Evolutionary conservation across 2,888 invertebrate genomes (phyloP), one percentile per base, ranked within the genome.

Genomic region (Stenichneumon culpator): DNA sequence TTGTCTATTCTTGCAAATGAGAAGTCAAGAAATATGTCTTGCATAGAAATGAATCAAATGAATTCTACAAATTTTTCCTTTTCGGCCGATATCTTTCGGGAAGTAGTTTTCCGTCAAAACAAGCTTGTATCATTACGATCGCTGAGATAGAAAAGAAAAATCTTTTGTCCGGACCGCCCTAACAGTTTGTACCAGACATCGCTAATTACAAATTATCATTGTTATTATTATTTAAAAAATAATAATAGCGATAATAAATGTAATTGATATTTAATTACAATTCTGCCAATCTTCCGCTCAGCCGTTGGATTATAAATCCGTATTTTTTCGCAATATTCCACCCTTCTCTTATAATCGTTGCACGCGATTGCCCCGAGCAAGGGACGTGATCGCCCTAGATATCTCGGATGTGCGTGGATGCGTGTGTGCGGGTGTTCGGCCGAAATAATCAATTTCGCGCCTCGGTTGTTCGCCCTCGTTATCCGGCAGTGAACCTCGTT

Each of bases 401-500:
- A 50, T 28, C 50, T 36, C 63, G 63, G 70, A 63, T 70, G 79
- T 79, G 79, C 70, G 79, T 77, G 65, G 75, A 77, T 77, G 75
- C 70, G 79, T 72, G 63, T 63, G 70, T 70, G 79, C 54, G 79
- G 63, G 79, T 54, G 52, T 44, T 68, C 78, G 70, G 47, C 9
- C 70, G 79, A 72, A 70, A 72, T 32, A 65, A 79, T 70, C 70
- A 72, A 79, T 79, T 72, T 79, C 70, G 70, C 79, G 79, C 70
- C 70, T 84, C 70, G 57, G 75, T 72, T 73, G 28, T 25, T 57
- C 69, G 73, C 25, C 44, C 57, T 72, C 72, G 36, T 44, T 69
- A 44, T 63, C 36, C 63, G 52, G 39, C n/a, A 32, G 36, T 32
- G 52, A 16, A 22, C 54, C 63, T 52, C 60, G 65, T 96, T 96